Base-by-base conservation (phyloP, 92 coral and sea anemone genomes). In the Porites rus region DNA sequence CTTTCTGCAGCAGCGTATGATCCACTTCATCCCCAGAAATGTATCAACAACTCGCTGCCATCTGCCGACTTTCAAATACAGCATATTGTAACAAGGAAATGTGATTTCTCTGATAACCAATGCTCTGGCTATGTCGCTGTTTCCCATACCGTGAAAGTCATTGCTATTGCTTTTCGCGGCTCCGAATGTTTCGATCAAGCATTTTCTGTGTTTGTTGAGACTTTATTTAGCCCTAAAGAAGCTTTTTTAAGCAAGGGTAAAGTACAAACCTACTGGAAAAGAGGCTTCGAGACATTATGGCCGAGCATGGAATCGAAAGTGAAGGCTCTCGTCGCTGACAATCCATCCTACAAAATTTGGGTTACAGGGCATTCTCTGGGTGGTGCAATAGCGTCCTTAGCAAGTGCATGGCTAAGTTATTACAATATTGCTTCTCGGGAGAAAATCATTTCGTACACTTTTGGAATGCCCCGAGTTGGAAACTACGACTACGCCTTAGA, bases 101-200 rank as follows among this genome's bases (percentile, higher is more conserved):
- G 95, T 38, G 88, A 91, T 62, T 51, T 81, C 31, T 14, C 28
- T 43, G 86, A 79, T 43, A 71, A 88, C 46, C 50, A 82, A 0
- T 92, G 95, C 73, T 89, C 91, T 17, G 93, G 91, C 1, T 92
- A 76, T 78, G 89, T 90, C n/a, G 95, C 95, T 60, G 72, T 92
- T 38, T 92, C 95, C 21, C 74, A 89, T 78, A 13, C 77, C 18
- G 4, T 38, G 20, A 85, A 86, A 75, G 93, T 86, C 7, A 90
- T 92, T 20, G 90, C 65, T 1, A 51, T 90, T 0, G 91, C 89
- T 21, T 92, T 92, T 69, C 90, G 95, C 14, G 95, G 95, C 0
- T 76, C 93, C 46, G 17, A 50, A 50, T 53, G 79, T 66, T 54
- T 77, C 46, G 76, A 22, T 7, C 93, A 92, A 79, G 88, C 77